A percentile compares a stretch with the other conserved stretches of the same genome.
phyloP scores from a whole-genome alignment of 2,113 vertebrate species.

The Pyxicephalus adspersus region DNA sequence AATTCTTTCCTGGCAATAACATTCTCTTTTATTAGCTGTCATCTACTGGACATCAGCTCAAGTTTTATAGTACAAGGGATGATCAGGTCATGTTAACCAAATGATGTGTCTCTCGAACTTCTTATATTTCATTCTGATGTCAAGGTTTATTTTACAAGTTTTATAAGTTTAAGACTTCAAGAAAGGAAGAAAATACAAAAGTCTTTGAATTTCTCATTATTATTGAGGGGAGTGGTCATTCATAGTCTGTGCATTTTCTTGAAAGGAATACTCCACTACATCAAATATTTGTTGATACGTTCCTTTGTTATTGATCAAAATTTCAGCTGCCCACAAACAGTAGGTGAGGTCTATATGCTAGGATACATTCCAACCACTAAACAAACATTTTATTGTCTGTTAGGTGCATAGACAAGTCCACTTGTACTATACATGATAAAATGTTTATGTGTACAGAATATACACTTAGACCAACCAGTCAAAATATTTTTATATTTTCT shows the following conservation, averaged over 20 bases:
- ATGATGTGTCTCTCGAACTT: constrained; percentile 51
- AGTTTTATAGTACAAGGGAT: constrained; percentile 56
- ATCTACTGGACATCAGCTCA: constrained; percentile 52
- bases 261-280: not conserved
- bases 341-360: no score
- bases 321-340: no score
- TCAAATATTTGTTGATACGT: not conserved
- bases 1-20: constrained; percentile 48
- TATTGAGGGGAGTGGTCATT: constrained; percentile 4
- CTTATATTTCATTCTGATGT: constrained; percentile 55
- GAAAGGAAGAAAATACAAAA: constrained; percentile 27
- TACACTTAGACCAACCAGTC: no score
- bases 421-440: no score
- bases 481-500: no score
- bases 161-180: constrained; percentile 39
- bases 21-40: constrained; percentile 57
- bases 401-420: no score
- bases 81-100: constrained; percentile 56
- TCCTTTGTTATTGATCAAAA: not conserved
- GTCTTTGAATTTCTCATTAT: constrained; percentile 24
- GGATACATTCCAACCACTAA: no score
- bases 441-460: no score
- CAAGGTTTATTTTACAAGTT: constrained; percentile 55
- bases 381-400: no score
- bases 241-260: not conserved